phyloP scores from a whole-genome alignment of 2,888 invertebrate genomes.

The Ptychoptera albimana region DNA sequence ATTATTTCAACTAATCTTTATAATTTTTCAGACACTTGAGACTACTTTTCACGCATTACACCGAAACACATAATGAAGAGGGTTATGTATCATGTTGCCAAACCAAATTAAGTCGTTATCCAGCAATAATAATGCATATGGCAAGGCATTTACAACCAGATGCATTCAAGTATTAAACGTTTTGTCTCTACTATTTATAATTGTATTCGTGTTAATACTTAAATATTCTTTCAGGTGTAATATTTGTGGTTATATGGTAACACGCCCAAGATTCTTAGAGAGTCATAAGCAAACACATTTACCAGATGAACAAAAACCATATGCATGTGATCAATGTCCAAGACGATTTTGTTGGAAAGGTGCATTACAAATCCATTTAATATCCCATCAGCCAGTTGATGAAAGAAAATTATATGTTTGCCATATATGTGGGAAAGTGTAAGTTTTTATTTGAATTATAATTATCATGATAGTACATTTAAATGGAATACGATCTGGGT shows the following conservation, averaged over 20 bases:
- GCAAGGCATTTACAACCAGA: conserved; percentile 10
- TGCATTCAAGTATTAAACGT: conserved; percentile 4
- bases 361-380: conserved; percentile 9
- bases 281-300: conserved; percentile 10
- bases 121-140: conserved; percentile 9
- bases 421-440: conserved; percentile 8
- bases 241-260: conserved; percentile 9
- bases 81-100: conserved; percentile 9
- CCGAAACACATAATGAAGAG: conserved; percentile 1
- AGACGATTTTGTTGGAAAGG: conserved; percentile 10
- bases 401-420: conserved; percentile 8
- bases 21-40: conserved; percentile 1
- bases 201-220: not conserved
- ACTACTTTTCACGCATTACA: conserved; percentile 6
- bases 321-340: conserved; percentile 8
- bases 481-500: too few species aligned
- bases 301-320: conserved; percentile 8
- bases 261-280: conserved; percentile 9
- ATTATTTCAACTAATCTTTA: too few species aligned
- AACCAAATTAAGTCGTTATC: conserved; percentile 7
- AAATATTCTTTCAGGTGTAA: conserved; percentile 3
- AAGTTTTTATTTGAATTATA: not conserved
- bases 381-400: conserved; percentile 8
- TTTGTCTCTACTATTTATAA: not conserved
- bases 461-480: too few species aligned